Conservation (phyloP, 2,888 invertebrate genomes). For the Linnaemya tessellans region DNA sequence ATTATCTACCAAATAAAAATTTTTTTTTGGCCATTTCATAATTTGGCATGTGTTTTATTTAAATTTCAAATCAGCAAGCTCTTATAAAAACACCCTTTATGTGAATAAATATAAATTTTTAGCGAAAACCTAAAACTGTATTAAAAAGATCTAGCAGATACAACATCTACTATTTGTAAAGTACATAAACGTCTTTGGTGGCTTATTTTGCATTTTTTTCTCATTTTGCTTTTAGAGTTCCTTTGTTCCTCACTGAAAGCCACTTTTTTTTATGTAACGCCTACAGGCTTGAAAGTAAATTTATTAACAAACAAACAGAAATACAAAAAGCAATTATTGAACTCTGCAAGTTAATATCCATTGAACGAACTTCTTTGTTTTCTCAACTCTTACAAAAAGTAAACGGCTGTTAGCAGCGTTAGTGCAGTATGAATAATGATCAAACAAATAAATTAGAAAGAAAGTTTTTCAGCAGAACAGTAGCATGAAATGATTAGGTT, state of each 20-base stretch:
- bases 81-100: too few relatives aligned
- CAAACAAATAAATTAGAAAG: conserved; percentile 8
- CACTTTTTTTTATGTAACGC: conserved; percentile 34
- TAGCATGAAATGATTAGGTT: conserved; percentile 59
- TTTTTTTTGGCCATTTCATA: too few relatives aligned
- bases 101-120: too few relatives aligned
- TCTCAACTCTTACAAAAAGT: background rate
- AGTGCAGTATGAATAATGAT: conserved; percentile 28
- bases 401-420: background rate
- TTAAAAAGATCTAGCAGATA: background rate
- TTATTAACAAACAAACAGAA: conserved; percentile 46
- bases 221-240: background rate
- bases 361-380: conserved; percentile 38
- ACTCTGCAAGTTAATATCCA: conserved; percentile 17
- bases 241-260: conserved; percentile 13
- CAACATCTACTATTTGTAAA: too few relatives aligned
- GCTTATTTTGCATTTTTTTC: conserved; percentile 25
- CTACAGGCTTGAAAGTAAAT: conserved; percentile 53
- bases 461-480: conserved; percentile 63
- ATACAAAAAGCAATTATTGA: conserved; percentile 14
- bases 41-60: too few relatives aligned
- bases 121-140: background rate
- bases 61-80: too few relatives aligned
- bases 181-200: conserved; percentile 57
- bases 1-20: too few relatives aligned